Evolutionary conservation across 2,113 vertebrate genomes (phyloP).

Genomic region (Thamnophis sirtalis): DNA sequence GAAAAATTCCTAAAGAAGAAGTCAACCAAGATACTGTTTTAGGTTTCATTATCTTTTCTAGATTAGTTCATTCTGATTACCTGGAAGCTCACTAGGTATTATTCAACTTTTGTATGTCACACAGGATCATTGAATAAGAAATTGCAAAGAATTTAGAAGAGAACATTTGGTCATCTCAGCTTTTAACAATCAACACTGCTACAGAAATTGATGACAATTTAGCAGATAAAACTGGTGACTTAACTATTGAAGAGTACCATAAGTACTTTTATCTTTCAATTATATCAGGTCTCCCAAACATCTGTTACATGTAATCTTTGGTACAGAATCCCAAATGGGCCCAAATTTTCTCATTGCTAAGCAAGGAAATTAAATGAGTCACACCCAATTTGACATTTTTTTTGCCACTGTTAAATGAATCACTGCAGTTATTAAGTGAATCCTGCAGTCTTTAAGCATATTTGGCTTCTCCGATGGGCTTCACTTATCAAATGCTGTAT

Average conservation of each 20-base stretch:
- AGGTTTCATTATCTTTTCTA: conserved; percentile 62
- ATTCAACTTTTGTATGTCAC: conserved; percentile 50
- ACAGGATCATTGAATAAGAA: conserved; percentile 43
- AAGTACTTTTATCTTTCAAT: not conserved
- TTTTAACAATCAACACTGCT: conserved; percentile 21
- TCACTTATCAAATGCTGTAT: not conserved
- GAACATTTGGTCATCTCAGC: conserved; percentile 24
- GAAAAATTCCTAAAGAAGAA: conserved; percentile 54
- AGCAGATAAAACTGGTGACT: not conserved
- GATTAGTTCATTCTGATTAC: conserved; percentile 63
- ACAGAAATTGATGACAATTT: not conserved
- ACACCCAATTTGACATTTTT: not conserved
- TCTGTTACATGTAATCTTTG: not conserved
- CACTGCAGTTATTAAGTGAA: not conserved
- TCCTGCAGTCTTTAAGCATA: not conserved
- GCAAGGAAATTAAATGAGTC: not conserved
- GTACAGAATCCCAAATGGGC: not conserved
- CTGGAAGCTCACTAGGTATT: conserved; percentile 41
- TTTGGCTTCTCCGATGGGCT: not conserved
- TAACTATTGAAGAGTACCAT: not conserved
- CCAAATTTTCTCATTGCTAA: not conserved
- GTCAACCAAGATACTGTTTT: conserved; percentile 53
- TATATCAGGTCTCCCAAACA: not conserved
- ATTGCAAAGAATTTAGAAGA: not conserved
- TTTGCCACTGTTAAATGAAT: not conserved